Evolutionary conservation across 1,140 invertebrate genomes (phyloP).

Genomic region (Calliopsis andreniformis): DNA sequence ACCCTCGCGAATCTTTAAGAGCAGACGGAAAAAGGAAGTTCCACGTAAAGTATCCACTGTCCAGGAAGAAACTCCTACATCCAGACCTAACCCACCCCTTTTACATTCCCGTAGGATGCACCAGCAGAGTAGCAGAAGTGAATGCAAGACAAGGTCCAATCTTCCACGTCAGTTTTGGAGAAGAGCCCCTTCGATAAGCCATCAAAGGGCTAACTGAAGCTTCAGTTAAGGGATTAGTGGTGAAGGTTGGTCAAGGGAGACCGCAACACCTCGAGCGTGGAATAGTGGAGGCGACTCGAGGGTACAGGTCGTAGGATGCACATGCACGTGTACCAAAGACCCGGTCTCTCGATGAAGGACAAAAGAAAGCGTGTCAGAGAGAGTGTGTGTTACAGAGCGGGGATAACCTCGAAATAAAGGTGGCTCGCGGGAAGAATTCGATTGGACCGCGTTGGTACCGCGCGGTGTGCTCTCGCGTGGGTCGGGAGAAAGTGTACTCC

Average conservation of each 20-base stretch:
- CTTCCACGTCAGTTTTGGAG: neutral
- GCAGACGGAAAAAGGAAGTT: neutral
- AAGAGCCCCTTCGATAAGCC: neutral
- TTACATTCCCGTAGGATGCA: neutral
- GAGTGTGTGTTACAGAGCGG: neutral
- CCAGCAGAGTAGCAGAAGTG: neutral
- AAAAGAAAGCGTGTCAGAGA: neutral
- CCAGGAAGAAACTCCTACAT: too few species aligned
- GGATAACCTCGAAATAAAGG: neutral
- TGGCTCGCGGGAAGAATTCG: slow-evolving; percentile 4
- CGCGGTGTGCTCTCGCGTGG: slow-evolving; percentile 36
- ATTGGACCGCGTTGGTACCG: slow-evolving; percentile 16
- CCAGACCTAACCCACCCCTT: neutral
- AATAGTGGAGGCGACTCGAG: slow-evolving; percentile 1
- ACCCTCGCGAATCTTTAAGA: neutral
- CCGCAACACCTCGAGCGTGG: neutral
- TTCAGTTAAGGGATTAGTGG: too few species aligned
- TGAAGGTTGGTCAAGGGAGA: neutral
- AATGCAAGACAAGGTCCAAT: neutral
- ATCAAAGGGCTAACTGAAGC: neutral
- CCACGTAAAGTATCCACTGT: slow-evolving; percentile 1
- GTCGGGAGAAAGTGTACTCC: slow-evolving; percentile 28
- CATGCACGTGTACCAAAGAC: neutral
- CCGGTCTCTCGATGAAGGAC: neutral
- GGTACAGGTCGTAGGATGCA: slow-evolving; percentile 9